Percentiles rank a stretch among this genome's conserved stretches.
Evolutionary conservation across 2,113 vertebrate genomes (phyloP).

Genomic region (Lethenteron reissneri): DNA sequence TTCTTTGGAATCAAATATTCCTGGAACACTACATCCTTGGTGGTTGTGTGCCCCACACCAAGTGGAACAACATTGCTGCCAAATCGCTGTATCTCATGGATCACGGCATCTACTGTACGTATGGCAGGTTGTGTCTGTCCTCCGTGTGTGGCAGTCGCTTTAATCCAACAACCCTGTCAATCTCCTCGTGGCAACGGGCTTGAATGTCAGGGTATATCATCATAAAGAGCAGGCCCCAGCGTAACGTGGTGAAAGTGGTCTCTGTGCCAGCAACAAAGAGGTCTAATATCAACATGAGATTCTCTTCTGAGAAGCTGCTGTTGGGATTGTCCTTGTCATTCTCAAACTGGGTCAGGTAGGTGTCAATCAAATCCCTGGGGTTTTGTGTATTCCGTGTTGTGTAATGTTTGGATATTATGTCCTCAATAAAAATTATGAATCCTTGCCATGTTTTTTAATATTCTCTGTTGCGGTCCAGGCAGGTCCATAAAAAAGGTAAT

Average conservation of each 20-base stretch:
- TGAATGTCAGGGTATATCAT: too few relatives aligned
- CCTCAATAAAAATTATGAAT: too few relatives aligned
- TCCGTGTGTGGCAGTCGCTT: constrained; percentile 9
- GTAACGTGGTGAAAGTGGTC: too few relatives aligned
- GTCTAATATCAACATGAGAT: too few relatives aligned
- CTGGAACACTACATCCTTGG: constrained; percentile 17
- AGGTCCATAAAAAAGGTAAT: too few relatives aligned
- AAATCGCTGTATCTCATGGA: constrained; percentile 14
- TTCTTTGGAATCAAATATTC: constrained; percentile 25
- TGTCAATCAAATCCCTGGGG: not conserved
- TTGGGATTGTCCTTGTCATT: not conserved
- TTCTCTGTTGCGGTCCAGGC: too few relatives aligned
- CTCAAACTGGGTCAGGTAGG: not conserved
- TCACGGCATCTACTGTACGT: constrained; percentile 10
- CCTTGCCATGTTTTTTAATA: too few relatives aligned
- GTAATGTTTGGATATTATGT: too few relatives aligned
- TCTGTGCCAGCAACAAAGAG: too few relatives aligned
- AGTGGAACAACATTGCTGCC: constrained; percentile 10
- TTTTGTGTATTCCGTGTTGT: too few relatives aligned
- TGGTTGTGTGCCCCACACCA: constrained; percentile 15
- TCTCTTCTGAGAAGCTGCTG: not conserved
- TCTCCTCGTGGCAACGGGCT: too few relatives aligned
- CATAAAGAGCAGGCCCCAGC: too few relatives aligned
- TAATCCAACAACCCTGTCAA: not conserved
- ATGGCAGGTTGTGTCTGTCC: constrained; percentile 18